Percentiles rank a stretch among this genome's conserved stretches.
These are phyloP conservation scores for Rhagophthalmus giganteus DNA, from an alignment of 2,888 invertebrate genomes.

Conservation along the genomic window DNA sequence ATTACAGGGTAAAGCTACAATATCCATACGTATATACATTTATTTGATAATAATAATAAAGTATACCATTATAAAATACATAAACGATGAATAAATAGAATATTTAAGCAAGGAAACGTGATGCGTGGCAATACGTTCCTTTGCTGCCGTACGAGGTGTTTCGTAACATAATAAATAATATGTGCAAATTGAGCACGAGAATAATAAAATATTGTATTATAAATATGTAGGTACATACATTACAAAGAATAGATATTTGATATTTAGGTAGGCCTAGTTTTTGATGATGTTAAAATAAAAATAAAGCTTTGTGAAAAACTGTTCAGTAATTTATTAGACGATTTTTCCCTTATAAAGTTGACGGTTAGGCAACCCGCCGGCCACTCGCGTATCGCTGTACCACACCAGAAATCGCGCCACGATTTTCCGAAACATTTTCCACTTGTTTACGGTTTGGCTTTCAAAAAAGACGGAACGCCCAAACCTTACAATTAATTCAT, in stretches of 20 bases:
- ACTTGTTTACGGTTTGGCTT: too few species aligned
- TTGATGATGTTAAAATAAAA: conserved; percentile 57
- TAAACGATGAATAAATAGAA: conserved; percentile 25
- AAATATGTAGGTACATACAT: conserved; percentile 52
- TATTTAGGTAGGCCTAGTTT: conserved; percentile 58
- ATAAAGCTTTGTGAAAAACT: conserved; percentile 57
- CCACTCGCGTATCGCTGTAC: too few species aligned
- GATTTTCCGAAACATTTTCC: too few species aligned
- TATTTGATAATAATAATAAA: conserved; percentile 43
- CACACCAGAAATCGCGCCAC: too few species aligned
- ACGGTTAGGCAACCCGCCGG: too few species aligned
- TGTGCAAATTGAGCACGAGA: conserved; percentile 34
- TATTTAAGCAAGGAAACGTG: conserved; percentile 15
- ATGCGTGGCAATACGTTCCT: conserved; percentile 16
- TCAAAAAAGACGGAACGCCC: too few species aligned
- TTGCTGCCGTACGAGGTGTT: conserved; percentile 50
- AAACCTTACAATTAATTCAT: too few species aligned
- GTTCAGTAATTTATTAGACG: too few species aligned
- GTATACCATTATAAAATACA: conserved; percentile 44
- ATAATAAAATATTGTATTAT: conserved; percentile 50
- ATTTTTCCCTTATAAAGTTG: too few species aligned
- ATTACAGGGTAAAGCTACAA: conserved; percentile 54
- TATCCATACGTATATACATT: conserved; percentile 51
- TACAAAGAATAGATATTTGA: conserved; percentile 56
- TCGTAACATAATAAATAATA: conserved; percentile 36